Percentiles rank a stretch among this genome's conserved stretches.
Conservation (phyloP, 1,140 invertebrate genomes). For the Lanistes nyassanus region DNA sequence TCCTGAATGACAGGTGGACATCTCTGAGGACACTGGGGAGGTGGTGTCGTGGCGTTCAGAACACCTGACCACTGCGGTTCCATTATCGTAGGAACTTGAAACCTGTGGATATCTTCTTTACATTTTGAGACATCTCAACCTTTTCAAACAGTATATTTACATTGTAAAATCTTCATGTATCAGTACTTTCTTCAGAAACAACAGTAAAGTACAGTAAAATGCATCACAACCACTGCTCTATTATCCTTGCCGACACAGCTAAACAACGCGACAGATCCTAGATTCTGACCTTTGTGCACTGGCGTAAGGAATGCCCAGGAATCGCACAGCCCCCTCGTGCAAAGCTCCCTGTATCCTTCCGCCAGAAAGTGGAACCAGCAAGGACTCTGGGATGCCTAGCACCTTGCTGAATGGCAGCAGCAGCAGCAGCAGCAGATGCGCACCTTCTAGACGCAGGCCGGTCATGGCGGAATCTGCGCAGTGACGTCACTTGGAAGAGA, state of each 20-base stretch:
- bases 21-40: constrained; percentile 12
- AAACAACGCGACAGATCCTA: too few relatives aligned
- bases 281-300: constrained; percentile 6
- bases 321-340: constrained; percentile 4
- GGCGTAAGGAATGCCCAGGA: constrained; percentile 10
- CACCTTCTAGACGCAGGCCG: background rate
- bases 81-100: background rate
- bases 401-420: background rate
- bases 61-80: background rate
- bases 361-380: background rate
- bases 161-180: background rate
- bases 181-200: background rate
- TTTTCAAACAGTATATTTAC: background rate
- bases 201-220: background rate
- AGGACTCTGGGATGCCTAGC: constrained; percentile 7
- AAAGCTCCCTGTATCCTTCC: constrained; percentile 1
- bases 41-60: constrained; percentile 4
- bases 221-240: background rate
- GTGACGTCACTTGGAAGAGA: background rate
- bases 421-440: background rate
- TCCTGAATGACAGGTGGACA: constrained; percentile 19
- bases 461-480: background rate
- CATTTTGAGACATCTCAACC: background rate
- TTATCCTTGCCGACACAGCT: background rate
- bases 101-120: constrained; percentile 1